Evolutionary conservation across 2,888 invertebrate genomes (phyloP), one percentile per base, ranked within the genome.

Genomic region (Hypolimnas misippus): DNA sequence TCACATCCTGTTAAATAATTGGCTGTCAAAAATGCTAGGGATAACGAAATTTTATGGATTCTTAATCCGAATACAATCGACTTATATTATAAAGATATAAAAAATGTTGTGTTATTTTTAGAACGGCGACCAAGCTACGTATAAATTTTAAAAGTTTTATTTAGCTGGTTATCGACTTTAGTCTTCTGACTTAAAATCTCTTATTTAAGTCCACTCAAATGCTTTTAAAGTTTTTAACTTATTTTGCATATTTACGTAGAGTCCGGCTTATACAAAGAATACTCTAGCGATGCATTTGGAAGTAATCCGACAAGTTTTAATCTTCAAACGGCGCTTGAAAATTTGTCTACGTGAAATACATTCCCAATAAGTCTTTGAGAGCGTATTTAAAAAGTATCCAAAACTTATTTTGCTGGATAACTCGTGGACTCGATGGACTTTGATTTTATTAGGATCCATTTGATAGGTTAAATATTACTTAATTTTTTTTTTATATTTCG

Each of bases 141-240:
- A 25, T 5, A 7, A 19, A 44, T 12, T 49, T 29, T 29, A 25
- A 21, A 4, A 29, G 25, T 29, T 49, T 49, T 49, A 49, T 46
- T 21, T 19, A 46, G 21, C 3, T 6, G 29, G 14, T 29, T 49
- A 29, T 29, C 49, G 49, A 49, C 49, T 49, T 49, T 14, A 17
- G 19, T 8, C 16, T 19, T 35, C 12, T 35, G 35, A 35, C 35
- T 35, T 35, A 2, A 49, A 21, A 46, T 46, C 19, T 29, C 49
- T 29, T 49, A 49, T 49, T 29, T 49, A 49, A 49, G 29, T 49
- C 49, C 29, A 29, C 49, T 49, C 29, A 29, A 46, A 14, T 25
- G 25, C 14, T 25, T 49, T 16, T 14, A 49, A 49, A 49, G 49
- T 49, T 49, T 49, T 49, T 29, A 49, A 49, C 49, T 49, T 29